A percentile compares a stretch with the other conserved stretches of the same genome.
Evolutionary conservation across 2,113 vertebrate genomes (phyloP).

Genomic region (Microcebus lehilahytsara): DNA sequence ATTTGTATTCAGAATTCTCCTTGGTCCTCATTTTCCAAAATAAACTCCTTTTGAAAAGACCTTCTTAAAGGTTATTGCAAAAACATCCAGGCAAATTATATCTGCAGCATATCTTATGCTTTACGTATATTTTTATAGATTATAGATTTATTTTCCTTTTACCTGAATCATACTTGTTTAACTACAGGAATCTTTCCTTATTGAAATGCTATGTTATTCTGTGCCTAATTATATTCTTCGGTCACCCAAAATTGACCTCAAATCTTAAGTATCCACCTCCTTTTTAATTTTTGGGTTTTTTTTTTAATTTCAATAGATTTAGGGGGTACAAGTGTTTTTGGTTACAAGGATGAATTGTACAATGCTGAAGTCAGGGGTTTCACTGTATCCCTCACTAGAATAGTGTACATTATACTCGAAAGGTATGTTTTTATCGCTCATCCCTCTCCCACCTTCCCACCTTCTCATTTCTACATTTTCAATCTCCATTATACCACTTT

Average conservation of each 20-base stretch:
- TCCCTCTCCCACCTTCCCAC: too few species aligned
- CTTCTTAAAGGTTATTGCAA: background rate
- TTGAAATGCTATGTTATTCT: background rate
- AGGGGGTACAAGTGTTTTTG: too few species aligned
- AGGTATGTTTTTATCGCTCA: too few species aligned
- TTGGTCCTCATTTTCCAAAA: background rate
- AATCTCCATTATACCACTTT: too few species aligned
- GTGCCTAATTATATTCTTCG: background rate
- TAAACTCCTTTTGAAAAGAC: background rate
- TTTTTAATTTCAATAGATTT: too few species aligned
- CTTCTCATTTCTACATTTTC: too few species aligned
- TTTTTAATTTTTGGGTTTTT: background rate
- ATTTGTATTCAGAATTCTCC: background rate
- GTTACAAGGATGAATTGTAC: too few species aligned
- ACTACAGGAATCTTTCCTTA: background rate
- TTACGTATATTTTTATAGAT: background rate
- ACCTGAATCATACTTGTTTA: background rate
- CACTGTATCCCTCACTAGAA: too few species aligned
- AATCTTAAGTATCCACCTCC: background rate
- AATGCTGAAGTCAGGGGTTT: too few species aligned
- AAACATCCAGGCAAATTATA: background rate
- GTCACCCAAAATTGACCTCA: background rate
- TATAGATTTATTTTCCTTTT: background rate
- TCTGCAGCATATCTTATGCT: conserved; percentile 49
- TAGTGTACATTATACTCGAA: too few species aligned